Percentiles rank a stretch among this genome's conserved stretches.
Conservation (phyloP, 2,888 invertebrate genomes). For the Oscheius sp. region DNA sequence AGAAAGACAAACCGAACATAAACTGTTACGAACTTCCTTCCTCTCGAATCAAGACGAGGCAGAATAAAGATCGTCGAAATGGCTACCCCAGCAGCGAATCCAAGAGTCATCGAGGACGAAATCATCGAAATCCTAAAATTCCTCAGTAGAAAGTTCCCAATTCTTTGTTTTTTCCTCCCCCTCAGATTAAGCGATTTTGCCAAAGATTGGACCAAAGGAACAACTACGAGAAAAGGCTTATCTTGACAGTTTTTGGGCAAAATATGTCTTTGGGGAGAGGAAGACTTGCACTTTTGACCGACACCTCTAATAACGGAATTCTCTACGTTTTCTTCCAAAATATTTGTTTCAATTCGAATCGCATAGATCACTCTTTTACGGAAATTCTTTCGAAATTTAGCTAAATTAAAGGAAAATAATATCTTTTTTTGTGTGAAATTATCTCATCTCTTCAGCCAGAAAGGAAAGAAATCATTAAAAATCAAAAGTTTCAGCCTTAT, state of each 20-base stretch:
- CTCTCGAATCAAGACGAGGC: conserved; percentile 38
- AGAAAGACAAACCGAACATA: conserved; percentile 30
- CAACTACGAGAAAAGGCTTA: no score
- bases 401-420: background rate
- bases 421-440: no score
- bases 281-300: no score
- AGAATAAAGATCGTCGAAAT: conserved; percentile 33
- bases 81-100: conserved; percentile 28
- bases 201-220: no score
- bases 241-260: no score
- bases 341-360: no score
- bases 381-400: background rate
- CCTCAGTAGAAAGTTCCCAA: background rate
- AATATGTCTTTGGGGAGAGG: background rate
- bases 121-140: conserved; percentile 38
- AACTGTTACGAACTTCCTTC: conserved; percentile 35
- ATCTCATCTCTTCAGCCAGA: background rate
- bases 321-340: no score
- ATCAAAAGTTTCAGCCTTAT: background rate
- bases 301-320: no score
- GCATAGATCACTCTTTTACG: background rate
- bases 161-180: no score
- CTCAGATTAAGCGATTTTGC: no score
- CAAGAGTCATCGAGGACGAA: conserved; percentile 29
- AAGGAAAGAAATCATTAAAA: background rate